These are phyloP conservation scores for Clitarchus hookeri DNA, from an alignment of 2,888 invertebrate species.

Conservation along the genomic window DNA sequence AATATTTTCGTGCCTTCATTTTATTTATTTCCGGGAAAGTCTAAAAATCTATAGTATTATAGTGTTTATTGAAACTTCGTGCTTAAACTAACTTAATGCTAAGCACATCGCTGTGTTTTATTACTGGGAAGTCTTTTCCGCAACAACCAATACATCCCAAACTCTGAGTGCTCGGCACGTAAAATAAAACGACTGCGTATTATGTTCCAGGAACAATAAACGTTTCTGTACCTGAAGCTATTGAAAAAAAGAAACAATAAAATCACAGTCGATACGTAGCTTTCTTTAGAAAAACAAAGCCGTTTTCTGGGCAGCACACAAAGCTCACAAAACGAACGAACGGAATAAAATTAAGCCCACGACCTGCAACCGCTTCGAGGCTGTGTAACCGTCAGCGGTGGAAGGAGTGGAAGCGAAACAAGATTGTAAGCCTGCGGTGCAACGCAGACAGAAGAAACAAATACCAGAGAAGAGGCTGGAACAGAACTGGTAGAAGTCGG, in stretches of 20 bases:
- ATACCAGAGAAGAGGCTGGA: not conserved
- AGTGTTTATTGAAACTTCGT: too few species aligned
- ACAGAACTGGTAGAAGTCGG: not conserved
- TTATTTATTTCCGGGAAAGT: too few species aligned
- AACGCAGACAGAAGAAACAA: not conserved
- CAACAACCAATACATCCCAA: too few species aligned
- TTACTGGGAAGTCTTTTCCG: too few species aligned
- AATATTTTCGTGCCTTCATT: too few species aligned
- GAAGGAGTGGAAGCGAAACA: not conserved
- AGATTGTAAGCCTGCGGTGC: constrained; percentile 10
- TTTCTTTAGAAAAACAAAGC: not conserved
- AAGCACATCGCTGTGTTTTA: too few species aligned
- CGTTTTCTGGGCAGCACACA: not conserved
- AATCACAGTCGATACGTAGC: not conserved
- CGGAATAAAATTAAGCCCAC: not conserved
- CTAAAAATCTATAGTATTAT: too few species aligned
- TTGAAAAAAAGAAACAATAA: not conserved
- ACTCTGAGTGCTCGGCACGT: not conserved
- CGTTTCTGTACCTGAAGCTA: not conserved
- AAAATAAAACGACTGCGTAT: not conserved
- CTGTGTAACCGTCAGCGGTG: not conserved
- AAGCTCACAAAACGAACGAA: not conserved
- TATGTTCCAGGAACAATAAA: not conserved
- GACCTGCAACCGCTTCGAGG: not conserved
- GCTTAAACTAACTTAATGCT: too few species aligned